Evolutionary conservation across 1,140 invertebrate genomes (phyloP), one percentile per base, ranked within the genome.

Genomic region (Lepeophtheirus salmonis): DNA sequence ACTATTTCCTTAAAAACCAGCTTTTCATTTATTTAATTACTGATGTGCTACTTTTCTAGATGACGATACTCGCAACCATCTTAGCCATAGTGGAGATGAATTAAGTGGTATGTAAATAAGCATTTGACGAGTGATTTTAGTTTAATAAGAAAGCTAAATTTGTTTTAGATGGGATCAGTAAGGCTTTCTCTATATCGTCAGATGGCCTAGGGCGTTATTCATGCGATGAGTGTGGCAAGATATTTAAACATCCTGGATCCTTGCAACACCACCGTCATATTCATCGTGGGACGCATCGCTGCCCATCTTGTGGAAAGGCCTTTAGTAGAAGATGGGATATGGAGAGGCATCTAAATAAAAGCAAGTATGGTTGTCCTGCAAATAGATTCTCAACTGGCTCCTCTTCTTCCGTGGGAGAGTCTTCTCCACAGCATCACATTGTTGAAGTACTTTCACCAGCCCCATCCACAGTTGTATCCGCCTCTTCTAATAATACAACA

Each of bases 201-300:
- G 59, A 50, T 16, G 59, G 59, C 17, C 18, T 25, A 20, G 59
- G 59, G 3, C 17, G 59, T n/a, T 66, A 67, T 63, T 63, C 64
- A 24, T 67, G 66, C 56, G 62, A 66, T 20, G 66, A 67, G 64
- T 67, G 66, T 60, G 62, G 63, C 59, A 66, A 66, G 54, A 62
- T 67, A 55, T 67, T 66, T 61, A 64, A 64, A 12, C 66, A 67
- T 63, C 66, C 65, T 16, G 65, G 66, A 56, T 66, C 65, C n/a
- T 56, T 67, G 17, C 65, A 66, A 50, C 66, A 67, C 54, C 66
- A 67, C 61, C 64, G 65, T 52, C 65, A 67, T 50, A 64, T 67
- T 18, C 66, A 67, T 62, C 64, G 65, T 41, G 66, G 66, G 20
- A 66, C 65, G 23, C 65, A 66, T 58, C 67, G 66, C 6, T 67